phyloP scores from a whole-genome alignment of 2,888 invertebrate genomes.

The Thymelicus sylvestris region DNA sequence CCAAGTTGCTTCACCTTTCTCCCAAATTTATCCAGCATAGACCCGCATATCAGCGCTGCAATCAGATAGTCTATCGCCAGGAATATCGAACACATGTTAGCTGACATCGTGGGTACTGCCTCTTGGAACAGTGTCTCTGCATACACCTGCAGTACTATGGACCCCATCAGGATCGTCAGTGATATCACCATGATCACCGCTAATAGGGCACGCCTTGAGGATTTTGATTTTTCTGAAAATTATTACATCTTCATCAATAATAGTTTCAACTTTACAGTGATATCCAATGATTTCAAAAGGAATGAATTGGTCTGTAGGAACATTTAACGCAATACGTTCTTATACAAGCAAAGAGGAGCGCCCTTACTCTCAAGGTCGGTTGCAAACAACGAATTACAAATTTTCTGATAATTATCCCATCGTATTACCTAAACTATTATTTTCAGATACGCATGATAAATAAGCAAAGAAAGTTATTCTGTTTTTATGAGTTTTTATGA shows the following conservation, averaged over 20 bases:
- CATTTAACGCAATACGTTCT: no score
- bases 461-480: not conserved
- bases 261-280: no score
- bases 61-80: constrained; percentile 64
- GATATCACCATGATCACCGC: constrained; percentile 60
- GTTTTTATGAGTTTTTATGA: not conserved
- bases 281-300: not conserved
- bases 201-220: constrained; percentile 61
- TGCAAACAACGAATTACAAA: no score
- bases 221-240: constrained; percentile 62
- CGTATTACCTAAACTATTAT: no score
- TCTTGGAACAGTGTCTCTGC: constrained; percentile 72
- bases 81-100: constrained; percentile 69
- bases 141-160: constrained; percentile 71
- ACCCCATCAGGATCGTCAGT: constrained; percentile 68
- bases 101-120: constrained; percentile 68
- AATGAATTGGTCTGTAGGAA: not conserved
- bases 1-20: constrained; percentile 60
- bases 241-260: no score
- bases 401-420: no score
- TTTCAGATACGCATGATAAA: not conserved
- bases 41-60: constrained; percentile 59
- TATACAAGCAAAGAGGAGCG: no score
- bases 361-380: no score
- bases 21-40: constrained; percentile 64